Base-by-base conservation (phyloP, 1,140 invertebrate species). In the Drosophila seguyi region DNA sequence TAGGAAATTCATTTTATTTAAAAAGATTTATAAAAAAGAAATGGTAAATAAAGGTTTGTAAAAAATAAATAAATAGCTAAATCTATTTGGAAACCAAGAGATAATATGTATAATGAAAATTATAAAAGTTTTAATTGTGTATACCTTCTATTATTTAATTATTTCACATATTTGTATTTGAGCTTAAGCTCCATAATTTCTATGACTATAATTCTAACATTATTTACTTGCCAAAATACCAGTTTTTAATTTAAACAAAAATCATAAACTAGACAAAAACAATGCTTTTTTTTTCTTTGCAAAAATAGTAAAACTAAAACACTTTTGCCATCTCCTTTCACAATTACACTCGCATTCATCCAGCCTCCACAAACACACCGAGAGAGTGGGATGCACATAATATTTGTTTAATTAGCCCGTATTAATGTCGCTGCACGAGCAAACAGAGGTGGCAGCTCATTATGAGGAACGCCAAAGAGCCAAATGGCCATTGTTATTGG, bases 331-430 rank as follows among this genome's bases (percentile, higher is more conserved):
- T 29, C 38, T 8, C 29, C 20, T 27, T 16, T 41, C 18, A n/a
- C 18, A 16, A 62, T 25, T 67, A 52, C 45, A 57, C 13, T 22
- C 7, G 8, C 31, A 16, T 4, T 20, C 18, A 53, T 7, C 25
- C 29, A 36, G 6, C 1, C 18, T 0, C 34, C 25, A 34, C 31
- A 57, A 0, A 31, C 29, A 45, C 55, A 48, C 47, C 22, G 10
- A 45, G 44, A 48, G 41, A n/a, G 41, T 16, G 41, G 31, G 36
- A 58, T 47, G 20, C 57, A 52, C 65, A 60, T 45, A 72, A 78
- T 90, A 75, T 88, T 88, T 88, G 85, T 90, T 88, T 88, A 88
- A 88, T 88, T 88, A 88, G 85, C 85, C 52, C 84, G 74, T 81
- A 88, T 88, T 90, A 88, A 90, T 88, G 85, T 50, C 74, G 78